These are phyloP conservation scores for Piscicola geometra DNA, from an alignment of 2,888 invertebrate species.

Conservation along the genomic window DNA sequence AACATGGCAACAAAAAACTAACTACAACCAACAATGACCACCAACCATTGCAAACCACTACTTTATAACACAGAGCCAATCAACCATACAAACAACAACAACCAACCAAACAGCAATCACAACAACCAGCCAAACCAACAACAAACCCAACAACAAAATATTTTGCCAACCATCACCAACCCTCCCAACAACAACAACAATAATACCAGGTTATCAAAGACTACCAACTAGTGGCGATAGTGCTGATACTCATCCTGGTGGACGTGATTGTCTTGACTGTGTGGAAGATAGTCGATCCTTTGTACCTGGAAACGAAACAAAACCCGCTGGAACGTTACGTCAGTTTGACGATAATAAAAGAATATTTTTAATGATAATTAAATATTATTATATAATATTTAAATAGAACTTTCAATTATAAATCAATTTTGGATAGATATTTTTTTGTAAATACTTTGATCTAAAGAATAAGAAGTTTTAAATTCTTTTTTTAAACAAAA, in stretches of 20 bases:
- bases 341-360: too few relatives aligned
- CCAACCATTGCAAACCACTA: too few relatives aligned
- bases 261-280: constrained; percentile 44
- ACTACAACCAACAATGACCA: too few relatives aligned
- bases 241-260: constrained; percentile 43
- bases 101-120: not conserved
- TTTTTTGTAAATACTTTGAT: too few relatives aligned
- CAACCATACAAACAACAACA: not conserved
- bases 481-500: too few relatives aligned
- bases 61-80: too few relatives aligned
- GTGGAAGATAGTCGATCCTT: constrained; percentile 45
- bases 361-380: too few relatives aligned
- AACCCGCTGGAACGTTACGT: constrained; percentile 36
- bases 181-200: not conserved
- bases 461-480: too few relatives aligned
- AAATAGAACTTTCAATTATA: too few relatives aligned
- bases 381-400: too few relatives aligned
- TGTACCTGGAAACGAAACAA: constrained; percentile 40
- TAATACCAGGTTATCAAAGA: constrained; percentile 45
- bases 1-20: too few relatives aligned
- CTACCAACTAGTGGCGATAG: constrained; percentile 45
- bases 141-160: not conserved
- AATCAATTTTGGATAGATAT: too few relatives aligned
- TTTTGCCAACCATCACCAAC: not conserved
- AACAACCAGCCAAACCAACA: not conserved